Conservation (phyloP, 2,113 vertebrate species). For the Fregetta grallaria region DNA sequence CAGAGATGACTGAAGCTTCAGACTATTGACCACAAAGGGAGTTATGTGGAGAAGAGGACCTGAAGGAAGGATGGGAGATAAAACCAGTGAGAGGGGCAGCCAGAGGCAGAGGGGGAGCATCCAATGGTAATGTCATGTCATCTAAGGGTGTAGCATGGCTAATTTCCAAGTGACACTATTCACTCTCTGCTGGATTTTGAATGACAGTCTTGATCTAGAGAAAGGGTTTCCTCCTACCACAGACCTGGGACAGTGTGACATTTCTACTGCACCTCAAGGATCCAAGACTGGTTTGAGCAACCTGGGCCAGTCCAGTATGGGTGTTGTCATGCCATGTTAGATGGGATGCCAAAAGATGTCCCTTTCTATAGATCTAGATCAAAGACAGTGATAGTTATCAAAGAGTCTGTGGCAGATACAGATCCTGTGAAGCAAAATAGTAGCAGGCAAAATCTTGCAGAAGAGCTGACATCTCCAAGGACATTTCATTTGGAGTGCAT, state of each 20-base stretch:
- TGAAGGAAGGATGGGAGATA: not conserved
- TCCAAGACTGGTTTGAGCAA: not conserved
- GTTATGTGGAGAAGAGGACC: not conserved
- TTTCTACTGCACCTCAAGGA: not conserved
- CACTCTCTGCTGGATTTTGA: not conserved
- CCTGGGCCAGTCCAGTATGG: not conserved
- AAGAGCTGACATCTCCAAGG: not conserved
- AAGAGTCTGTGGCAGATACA: not conserved
- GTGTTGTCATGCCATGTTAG: not conserved
- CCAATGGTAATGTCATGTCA: not conserved
- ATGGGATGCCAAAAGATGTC: not conserved
- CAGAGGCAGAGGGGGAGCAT: not conserved
- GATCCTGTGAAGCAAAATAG: not conserved
- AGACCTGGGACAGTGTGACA: not conserved
- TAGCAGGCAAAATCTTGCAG: not conserved
- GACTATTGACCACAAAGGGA: not conserved
- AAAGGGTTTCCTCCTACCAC: not conserved
- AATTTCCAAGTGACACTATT: not conserved
- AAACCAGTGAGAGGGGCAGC: not conserved
- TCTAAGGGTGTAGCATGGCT: not conserved
- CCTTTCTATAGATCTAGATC: not conserved
- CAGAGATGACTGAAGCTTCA: not conserved
- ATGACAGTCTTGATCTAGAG: not conserved
- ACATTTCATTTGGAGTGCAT: not conserved
- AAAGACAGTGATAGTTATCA: not conserved